Conservation (phyloP, 2,797 vertebrate genomes). For the Mus caroli region DNA sequence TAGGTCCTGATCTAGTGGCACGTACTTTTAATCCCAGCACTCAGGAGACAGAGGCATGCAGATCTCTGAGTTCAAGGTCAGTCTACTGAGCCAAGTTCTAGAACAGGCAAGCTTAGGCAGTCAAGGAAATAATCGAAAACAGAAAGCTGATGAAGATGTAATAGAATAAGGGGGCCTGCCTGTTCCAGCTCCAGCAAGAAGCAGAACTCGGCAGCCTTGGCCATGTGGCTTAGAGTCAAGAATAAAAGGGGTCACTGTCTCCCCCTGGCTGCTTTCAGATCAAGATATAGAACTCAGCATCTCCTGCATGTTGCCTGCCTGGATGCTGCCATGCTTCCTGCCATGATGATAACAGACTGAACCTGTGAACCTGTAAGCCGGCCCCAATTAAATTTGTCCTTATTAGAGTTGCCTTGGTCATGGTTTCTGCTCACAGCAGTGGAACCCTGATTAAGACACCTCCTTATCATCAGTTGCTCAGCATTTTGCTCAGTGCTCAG, state of each 20-base stretch:
- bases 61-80: neutral
- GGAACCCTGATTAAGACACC: neutral
- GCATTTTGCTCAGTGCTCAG: neutral
- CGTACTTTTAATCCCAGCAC: neutral
- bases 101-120: neutral
- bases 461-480: neutral
- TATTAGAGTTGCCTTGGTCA: neutral
- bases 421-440: neutral
- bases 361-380: neutral
- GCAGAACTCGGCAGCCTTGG: neutral
- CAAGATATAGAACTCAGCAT: neutral
- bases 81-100: neutral
- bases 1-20: too few relatives aligned
- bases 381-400: neutral
- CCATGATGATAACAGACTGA: neutral
- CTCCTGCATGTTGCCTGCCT: neutral
- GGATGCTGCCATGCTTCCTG: neutral
- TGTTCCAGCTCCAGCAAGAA: neutral
- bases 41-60: neutral
- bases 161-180: neutral
- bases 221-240: neutral
- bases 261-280: neutral
- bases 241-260: neutral
- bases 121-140: neutral
- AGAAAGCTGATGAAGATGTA: neutral